Conservation (phyloP, 2,888 invertebrate genomes). For the Ypsolopha sequella region DNA sequence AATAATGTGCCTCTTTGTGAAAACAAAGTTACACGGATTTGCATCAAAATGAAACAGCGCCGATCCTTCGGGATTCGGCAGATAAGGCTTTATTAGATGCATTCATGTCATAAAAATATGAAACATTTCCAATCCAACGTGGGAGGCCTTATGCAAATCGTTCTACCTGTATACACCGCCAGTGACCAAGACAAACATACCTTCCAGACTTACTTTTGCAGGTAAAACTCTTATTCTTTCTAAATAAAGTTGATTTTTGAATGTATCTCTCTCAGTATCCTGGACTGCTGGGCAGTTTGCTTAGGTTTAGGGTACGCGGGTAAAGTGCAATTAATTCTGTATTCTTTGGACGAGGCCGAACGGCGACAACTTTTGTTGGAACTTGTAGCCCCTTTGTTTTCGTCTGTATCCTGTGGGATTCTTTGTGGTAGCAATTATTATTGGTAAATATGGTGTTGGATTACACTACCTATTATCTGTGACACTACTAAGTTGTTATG, state of each 20-base stretch:
- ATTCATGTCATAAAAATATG: constrained; percentile 10
- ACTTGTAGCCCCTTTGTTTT: neutral
- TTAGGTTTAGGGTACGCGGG: constrained; percentile 62
- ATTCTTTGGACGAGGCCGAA: constrained; percentile 43
- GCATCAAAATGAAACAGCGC: too few relatives aligned
- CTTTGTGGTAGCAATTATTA: neutral
- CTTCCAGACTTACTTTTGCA: constrained; percentile 17
- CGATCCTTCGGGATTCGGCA: too few relatives aligned
- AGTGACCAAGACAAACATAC: constrained; percentile 45
- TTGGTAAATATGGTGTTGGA: neutral
- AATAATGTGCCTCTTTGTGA: too few relatives aligned
- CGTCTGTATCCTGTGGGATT: constrained; percentile 1
- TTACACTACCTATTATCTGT: neutral
- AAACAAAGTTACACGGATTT: too few relatives aligned
- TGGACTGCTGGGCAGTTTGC: constrained; percentile 42
- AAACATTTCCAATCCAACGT: constrained; percentile 37
- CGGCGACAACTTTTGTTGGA: constrained; percentile 22
- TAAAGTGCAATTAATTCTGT: constrained; percentile 56
- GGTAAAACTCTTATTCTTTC: too few relatives aligned
- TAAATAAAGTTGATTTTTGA: too few relatives aligned
- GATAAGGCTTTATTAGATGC: too few relatives aligned
- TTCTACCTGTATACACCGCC: constrained; percentile 52
- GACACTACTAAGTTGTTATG: neutral
- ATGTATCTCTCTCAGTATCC: too few relatives aligned
- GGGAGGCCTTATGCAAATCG: constrained; percentile 68